Base-by-base conservation (phyloP, 2,797 vertebrate genomes). In the Prionace glauca region DNA sequence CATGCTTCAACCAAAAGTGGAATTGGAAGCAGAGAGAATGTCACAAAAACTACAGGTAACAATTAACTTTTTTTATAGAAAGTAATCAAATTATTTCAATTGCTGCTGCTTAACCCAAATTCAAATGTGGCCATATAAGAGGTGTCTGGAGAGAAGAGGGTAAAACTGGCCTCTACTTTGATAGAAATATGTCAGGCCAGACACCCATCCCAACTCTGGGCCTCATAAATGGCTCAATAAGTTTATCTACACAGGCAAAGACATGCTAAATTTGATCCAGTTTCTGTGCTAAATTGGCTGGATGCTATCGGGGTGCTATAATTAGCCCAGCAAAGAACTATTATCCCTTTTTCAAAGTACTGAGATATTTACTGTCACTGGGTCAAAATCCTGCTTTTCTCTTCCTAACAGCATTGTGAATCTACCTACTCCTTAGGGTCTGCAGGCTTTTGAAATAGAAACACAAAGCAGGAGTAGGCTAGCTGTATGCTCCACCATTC, bases 31-130 rank as follows among this genome's bases (percentile, higher is more conserved):
- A 20, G 95, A 96, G 62, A 69, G 96, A 81, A 79, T 96, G 60
- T 60, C 95, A 79, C 95, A 81, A 77, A 97, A 96, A 60, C 84
- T 96, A 94, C 69, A 92, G 96, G 96, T 96, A 96, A 95, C 0
- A 77, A 95, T 95, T 96, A 81, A 9, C 72, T 0, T 41, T 9
- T 69, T 69, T 1, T 24, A 67, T 3, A 14, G 18, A 60, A 90
- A 87, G n/a, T 12, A 77, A 41, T 3, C n/a, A 81, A 81, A 16
- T 32, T 18, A 90, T 62, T 90, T 62, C 32, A 90, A 24, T 92
- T 36, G 18, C 65, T 92, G 90, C 9, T 92, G 62, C 32, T 67
- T 41, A 36, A 67, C 90, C 32, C 65, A 92, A 92, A 36, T 67
- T 69, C n/a, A 67, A 92, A 92, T 92, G 20, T 67, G 32, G 3